A percentile compares a stretch with the other conserved stretches of the same genome.
Evolutionary conservation across 2,888 invertebrate genomes (phyloP).

Genomic region (Cordylochernes scorpioides): DNA sequence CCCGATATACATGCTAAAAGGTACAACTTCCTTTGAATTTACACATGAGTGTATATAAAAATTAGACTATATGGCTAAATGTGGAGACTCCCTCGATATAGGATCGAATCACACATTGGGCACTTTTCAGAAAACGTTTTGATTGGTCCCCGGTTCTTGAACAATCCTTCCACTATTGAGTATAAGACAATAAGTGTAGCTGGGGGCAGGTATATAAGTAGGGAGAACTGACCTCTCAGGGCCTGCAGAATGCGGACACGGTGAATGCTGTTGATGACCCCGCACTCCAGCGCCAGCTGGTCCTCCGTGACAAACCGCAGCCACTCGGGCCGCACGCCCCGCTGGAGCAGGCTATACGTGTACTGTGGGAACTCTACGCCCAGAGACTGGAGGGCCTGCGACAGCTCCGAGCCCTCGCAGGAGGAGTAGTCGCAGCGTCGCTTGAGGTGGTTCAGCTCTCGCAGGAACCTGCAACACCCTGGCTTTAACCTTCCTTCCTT

Average conservation of each 20-base stretch:
- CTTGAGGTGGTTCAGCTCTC: conserved; percentile 73
- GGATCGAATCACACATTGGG: too few species aligned
- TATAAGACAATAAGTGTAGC: too few species aligned
- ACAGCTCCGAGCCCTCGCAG: conserved; percentile 64
- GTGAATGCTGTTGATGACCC: conserved; percentile 80
- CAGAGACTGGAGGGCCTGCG: conserved; percentile 47
- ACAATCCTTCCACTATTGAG: too few species aligned
- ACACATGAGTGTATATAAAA: too few species aligned
- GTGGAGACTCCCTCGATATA: too few species aligned
- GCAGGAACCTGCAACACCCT: conserved; percentile 37
- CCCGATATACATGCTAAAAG: too few species aligned
- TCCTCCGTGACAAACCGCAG: conserved; percentile 59
- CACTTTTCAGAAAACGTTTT: too few species aligned
- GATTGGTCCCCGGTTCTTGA: too few species aligned
- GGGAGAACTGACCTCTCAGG: conserved; percentile 7
- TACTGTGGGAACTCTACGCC: conserved; percentile 78
- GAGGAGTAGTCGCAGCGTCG: conserved; percentile 89
- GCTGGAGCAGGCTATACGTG: conserved; percentile 81
- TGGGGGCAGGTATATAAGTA: too few species aligned
- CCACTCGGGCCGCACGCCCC: conserved; percentile 76
- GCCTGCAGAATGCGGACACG: conserved; percentile 40
- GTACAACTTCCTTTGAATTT: too few species aligned
- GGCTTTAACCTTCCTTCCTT: too few species aligned
- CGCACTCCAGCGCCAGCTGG: conserved; percentile 63
- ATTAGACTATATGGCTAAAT: too few species aligned